Evolutionary conservation across 2,888 invertebrate genomes (phyloP).

Genomic region (Galeopsomyia nigrocyanea): DNA sequence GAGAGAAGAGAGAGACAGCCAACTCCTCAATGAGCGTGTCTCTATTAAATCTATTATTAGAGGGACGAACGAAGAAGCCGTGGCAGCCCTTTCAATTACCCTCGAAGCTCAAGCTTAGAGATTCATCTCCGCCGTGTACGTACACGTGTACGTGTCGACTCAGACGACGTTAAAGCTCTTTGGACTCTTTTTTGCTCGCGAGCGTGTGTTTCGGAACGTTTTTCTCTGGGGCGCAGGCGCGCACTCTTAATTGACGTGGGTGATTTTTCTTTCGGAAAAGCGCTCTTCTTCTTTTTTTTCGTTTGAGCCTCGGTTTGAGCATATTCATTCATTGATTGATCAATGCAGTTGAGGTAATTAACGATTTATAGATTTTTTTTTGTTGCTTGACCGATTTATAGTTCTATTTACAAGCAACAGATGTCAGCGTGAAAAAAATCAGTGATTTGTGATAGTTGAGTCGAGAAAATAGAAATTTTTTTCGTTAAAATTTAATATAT

Average conservation of each 20-base stretch:
- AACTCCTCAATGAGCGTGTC: slow-evolving; percentile 68
- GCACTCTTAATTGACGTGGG: neutral
- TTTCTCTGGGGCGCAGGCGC: neutral
- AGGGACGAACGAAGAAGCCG: slow-evolving; percentile 29
- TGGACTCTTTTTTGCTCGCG: no score
- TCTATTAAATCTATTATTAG: slow-evolving; percentile 69
- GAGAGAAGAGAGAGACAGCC: slow-evolving; percentile 26
- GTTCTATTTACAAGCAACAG: no score
- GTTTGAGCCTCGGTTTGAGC: neutral
- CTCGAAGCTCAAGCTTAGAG: slow-evolving; percentile 32
- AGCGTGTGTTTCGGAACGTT: neutral
- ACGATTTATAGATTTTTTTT: no score
- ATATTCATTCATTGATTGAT: no score
- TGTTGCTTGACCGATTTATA: no score
- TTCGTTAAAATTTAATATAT: no score
- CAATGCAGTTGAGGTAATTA: no score
- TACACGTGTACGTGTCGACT: no score
- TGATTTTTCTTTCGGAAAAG: neutral
- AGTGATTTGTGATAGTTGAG: no score
- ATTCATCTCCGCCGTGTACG: neutral
- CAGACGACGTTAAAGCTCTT: no score
- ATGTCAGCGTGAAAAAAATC: no score
- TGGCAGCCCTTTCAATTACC: slow-evolving; percentile 66
- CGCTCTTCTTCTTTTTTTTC: neutral
- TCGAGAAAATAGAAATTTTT: no score